Evolutionary conservation across 2,113 vertebrate genomes (phyloP), one percentile per base, ranked within the genome.

Genomic region (Ailuropoda melanoleuca): DNA sequence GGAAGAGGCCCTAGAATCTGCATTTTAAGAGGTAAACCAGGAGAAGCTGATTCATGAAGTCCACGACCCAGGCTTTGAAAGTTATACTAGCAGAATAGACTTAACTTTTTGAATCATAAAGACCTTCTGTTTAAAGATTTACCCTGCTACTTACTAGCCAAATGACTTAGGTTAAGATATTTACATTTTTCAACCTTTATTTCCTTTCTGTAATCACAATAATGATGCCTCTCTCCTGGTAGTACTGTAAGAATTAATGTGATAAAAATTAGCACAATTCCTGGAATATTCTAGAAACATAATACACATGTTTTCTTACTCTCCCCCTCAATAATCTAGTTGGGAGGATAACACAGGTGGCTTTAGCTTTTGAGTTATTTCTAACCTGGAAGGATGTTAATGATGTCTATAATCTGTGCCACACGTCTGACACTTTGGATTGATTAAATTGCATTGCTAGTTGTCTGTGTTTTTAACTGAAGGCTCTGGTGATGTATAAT

Each of bases 331-430:
- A 17, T 23, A 50, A 80, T 75, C 37, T 86, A 64, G 21, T 78
- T 93, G 64, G 64, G 68, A 89, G 39, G 60, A 83, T 58, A 90
- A 43, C 39, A 74, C 11, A 91, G 48, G 48, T n/a, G 70, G 56
- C 74, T 90, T 95, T 24, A 87, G 74, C 68, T 81, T 96, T 92
- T 10, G 92, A 58, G 19, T 93, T 82, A 43, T 88, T 88, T 93
- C 72, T 77, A 74, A 46, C 64, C 80, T 80, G 9, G 24, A 48
- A 74, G 88, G 87, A 53, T 60, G 9, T 37, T 82, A 80, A 87
- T 75, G 18, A 48, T 83, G 64, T 95, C 94, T 89, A 88, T 93
- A 81, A 83, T 80, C 18, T 87, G 24, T 64, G 62, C 13, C 21
- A 84, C 68, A 80, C 43, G 77, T 18, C 37, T 85, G 75, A 8